A percentile compares a stretch with the other conserved stretches of the same genome.
Evolutionary conservation across 1,140 invertebrate genomes (phyloP).

Genomic region (Hylaeus anthracinus): DNA sequence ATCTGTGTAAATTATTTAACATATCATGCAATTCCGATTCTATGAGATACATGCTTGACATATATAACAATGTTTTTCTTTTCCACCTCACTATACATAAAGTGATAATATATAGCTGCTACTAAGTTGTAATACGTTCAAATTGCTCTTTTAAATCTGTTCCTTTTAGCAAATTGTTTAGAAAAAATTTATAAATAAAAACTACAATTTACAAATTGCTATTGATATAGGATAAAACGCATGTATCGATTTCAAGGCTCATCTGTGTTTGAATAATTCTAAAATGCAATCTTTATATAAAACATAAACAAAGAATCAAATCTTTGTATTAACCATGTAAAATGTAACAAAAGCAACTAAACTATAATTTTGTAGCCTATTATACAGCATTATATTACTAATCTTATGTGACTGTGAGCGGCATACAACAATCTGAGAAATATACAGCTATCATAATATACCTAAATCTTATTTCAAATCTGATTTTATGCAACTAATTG

Average conservation of each 20-base stretch:
- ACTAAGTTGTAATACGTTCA: conserved; percentile 33
- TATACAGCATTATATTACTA: conserved; percentile 11
- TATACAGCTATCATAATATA: neutral
- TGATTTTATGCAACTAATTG: neutral
- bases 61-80: conserved; percentile 18
- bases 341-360: conserved; percentile 3
- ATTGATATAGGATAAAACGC: conserved; percentile 12
- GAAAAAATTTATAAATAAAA: conserved; percentile 26
- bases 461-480: neutral
- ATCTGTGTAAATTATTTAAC: conserved; percentile 53
- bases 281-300: neutral
- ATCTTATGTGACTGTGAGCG: neutral
- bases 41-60: conserved; percentile 58
- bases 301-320: conserved; percentile 1
- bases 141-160: conserved; percentile 41
- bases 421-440: neutral
- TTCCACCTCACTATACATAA: conserved; percentile 20
- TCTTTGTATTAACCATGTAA: neutral
- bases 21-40: conserved; percentile 61
- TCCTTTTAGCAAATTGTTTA: conserved; percentile 4
- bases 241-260: conserved; percentile 27
- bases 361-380: conserved; percentile 11
- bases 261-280: neutral
- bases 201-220: conserved; percentile 15
- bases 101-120: conserved; percentile 16